Evolutionary conservation across 2,888 invertebrate genomes (phyloP).

Genomic region (Oscheius onirici): DNA sequence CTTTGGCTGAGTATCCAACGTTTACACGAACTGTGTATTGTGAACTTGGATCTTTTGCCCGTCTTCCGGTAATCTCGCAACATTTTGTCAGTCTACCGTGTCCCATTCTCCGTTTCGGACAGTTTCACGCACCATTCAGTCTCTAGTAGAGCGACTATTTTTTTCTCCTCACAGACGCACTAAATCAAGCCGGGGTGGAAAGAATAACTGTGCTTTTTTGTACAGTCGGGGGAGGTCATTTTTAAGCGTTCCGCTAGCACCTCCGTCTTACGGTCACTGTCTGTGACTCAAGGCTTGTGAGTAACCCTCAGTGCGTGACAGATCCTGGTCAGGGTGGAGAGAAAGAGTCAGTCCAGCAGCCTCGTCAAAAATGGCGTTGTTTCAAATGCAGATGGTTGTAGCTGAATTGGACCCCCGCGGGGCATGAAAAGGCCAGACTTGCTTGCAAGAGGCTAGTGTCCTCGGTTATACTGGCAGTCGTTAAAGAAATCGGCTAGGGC

Average conservation of each 20-base stretch:
- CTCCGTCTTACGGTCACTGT: not conserved
- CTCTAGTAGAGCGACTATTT: not conserved
- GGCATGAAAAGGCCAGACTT: constrained; percentile 22
- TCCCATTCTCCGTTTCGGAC: not conserved
- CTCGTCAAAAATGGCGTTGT: constrained; percentile 17
- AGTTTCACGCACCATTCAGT: constrained; percentile 4
- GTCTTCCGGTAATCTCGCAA: not conserved
- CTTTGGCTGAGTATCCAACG: too few species aligned
- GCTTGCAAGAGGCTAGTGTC: not conserved
- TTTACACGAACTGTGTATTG: too few species aligned
- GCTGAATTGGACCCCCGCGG: constrained; percentile 24
- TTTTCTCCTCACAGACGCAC: constrained; percentile 13
- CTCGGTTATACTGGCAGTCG: not conserved
- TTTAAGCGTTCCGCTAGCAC: not conserved
- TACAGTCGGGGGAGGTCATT: not conserved
- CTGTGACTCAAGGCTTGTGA: not conserved
- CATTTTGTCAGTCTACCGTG: not conserved
- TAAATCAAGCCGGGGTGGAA: constrained; percentile 2
- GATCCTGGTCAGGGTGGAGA: not conserved
- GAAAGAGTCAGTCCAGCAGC: not conserved
- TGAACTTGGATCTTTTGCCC: not conserved
- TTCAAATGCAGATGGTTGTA: constrained; percentile 14
- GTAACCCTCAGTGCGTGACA: not conserved
- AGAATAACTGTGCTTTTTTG: not conserved
- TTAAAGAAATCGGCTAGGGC: not conserved